Evolutionary conservation across 2,113 vertebrate species (phyloP).

Genomic region (Dromaius novaehollandiae): DNA sequence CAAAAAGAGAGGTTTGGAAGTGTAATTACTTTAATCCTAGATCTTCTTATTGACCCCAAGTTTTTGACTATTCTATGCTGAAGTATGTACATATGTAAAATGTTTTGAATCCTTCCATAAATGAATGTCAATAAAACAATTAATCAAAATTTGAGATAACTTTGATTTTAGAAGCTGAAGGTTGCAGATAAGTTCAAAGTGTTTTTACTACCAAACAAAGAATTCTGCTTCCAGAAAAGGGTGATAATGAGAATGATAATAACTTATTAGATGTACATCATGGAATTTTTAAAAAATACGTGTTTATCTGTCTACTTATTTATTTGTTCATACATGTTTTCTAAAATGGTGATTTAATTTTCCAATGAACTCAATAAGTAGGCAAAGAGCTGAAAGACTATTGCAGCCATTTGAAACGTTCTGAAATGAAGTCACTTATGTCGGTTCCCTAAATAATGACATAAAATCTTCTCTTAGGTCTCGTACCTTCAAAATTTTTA

Average conservation of each 20-base stretch:
- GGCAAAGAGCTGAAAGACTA: neutral
- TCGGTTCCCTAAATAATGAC: neutral
- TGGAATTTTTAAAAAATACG: neutral
- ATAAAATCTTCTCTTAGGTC: neutral
- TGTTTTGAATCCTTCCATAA: neutral
- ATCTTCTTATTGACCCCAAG: neutral
- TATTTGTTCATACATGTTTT: neutral
- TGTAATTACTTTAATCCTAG: neutral
- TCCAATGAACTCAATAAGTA: neutral
- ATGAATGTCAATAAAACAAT: neutral
- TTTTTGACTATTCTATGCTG: neutral
- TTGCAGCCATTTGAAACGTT: neutral
- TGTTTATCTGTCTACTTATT: too few relatives aligned
- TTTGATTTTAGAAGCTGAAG: neutral
- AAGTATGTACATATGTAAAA: neutral
- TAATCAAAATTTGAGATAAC: neutral
- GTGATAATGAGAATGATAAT: neutral
- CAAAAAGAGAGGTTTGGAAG: neutral
- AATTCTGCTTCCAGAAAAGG: neutral
- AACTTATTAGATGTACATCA: neutral
- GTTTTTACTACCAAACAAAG: neutral
- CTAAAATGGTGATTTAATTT: neutral
- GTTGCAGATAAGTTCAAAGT: neutral
- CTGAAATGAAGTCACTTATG: neutral
- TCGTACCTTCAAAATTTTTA: neutral